Evolutionary conservation across 1,140 invertebrate species (phyloP).

Genomic region (Ericerus pela): DNA sequence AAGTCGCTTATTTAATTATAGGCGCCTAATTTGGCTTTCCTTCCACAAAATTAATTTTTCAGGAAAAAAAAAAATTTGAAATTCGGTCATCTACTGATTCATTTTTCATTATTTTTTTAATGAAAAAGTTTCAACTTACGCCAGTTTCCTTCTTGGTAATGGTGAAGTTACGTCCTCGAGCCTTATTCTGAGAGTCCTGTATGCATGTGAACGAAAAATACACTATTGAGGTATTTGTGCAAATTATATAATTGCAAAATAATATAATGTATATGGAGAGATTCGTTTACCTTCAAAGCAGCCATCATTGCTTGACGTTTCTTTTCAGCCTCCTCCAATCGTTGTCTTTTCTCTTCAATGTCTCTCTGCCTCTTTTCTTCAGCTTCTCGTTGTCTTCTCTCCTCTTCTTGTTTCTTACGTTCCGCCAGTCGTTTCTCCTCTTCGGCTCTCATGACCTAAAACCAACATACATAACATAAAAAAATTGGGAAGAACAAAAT

Average conservation of each 20-base stretch:
- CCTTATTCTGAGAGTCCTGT: conserved; percentile 37
- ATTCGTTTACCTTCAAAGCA: conserved; percentile 49
- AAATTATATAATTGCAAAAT: background rate
- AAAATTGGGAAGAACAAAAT: background rate
- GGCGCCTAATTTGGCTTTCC: too few relatives aligned
- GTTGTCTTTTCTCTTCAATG: conserved; percentile 83
- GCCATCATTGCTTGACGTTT: conserved; percentile 86
- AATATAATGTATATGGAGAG: background rate
- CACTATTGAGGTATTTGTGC: background rate
- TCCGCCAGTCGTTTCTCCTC: conserved; percentile 87
- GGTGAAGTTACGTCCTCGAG: conserved; percentile 77
- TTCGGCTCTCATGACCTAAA: conserved; percentile 64
- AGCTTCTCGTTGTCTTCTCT: conserved; percentile 71
- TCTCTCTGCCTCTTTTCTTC: conserved; percentile 88
- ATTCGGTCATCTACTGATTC: too few relatives aligned
- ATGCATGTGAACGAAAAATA: conserved; percentile 5
- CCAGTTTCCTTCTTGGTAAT: conserved; percentile 71
- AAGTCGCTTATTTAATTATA: too few relatives aligned
- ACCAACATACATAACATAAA: background rate
- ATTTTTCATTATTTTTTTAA: too few relatives aligned
- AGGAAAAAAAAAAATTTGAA: too few relatives aligned
- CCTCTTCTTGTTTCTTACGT: conserved; percentile 86
- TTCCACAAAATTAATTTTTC: too few relatives aligned
- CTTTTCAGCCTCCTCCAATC: conserved; percentile 86
- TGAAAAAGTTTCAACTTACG: conserved; percentile 34